phyloP scores from a whole-genome alignment of 1,140 invertebrate species.

The Theocolax elegans region DNA sequence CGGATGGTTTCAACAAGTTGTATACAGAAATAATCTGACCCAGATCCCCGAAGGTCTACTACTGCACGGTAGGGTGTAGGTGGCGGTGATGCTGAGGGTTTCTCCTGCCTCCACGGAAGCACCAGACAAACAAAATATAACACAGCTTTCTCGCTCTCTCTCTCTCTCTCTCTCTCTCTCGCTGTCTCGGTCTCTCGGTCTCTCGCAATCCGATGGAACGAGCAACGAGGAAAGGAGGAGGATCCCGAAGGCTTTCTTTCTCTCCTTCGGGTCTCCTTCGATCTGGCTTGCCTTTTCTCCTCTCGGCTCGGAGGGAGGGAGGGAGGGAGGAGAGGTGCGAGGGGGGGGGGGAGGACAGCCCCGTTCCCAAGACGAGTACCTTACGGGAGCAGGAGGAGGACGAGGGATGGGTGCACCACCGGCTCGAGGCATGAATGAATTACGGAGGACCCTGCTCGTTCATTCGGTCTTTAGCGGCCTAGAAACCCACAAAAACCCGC shows the following conservation, averaged over 20 bases:
- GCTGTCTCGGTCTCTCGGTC: no score
- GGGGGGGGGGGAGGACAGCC: no score
- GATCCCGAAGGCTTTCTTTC: conserved; percentile 5
- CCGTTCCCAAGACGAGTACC: no score
- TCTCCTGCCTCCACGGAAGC: conserved; percentile 54
- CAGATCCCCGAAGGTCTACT: conserved; percentile 53
- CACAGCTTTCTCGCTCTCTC: no score
- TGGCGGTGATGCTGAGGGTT: conserved; percentile 16
- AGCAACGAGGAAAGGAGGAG: conserved; percentile 52
- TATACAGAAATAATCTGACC: conserved; percentile 60
- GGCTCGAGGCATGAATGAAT: conserved; percentile 63
- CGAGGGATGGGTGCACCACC: conserved; percentile 8
- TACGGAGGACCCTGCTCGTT: conserved; percentile 63
- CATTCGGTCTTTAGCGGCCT: conserved; percentile 62
- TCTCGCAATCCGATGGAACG: no score
- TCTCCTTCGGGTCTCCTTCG: conserved; percentile 13
- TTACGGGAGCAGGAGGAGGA: no score
- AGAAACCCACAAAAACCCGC: conserved; percentile 63
- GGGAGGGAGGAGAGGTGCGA: neutral
- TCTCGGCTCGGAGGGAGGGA: conserved; percentile 22
- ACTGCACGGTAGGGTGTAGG: neutral
- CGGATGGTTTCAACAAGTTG: conserved; percentile 54
- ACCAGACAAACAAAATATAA: conserved; percentile 62
- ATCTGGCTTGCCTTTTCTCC: conserved; percentile 27
- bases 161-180: no score